Conservation (phyloP, 1,140 invertebrate species). For the Meloidogyne chitwoodi region DNA sequence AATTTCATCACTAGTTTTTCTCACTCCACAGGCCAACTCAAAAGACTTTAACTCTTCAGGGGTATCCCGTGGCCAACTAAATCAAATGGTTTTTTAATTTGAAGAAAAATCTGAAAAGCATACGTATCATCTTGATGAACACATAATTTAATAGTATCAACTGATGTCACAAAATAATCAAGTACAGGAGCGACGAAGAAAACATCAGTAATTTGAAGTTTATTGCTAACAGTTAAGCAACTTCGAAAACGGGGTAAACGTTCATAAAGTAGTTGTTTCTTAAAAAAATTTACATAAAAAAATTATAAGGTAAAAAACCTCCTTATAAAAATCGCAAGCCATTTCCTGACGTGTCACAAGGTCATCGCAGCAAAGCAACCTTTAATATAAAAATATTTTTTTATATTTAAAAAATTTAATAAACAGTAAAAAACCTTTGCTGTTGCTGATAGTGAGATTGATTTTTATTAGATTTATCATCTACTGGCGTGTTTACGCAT, state of each 20-base stretch:
- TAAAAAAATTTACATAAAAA: neutral
- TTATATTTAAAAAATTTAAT: neutral
- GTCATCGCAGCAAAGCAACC: constrained; percentile 25
- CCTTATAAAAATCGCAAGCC: constrained; percentile 26
- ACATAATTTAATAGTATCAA: constrained; percentile 39
- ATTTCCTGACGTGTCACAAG: neutral
- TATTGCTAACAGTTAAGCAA: neutral
- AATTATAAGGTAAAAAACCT: constrained; percentile 17
- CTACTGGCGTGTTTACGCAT: neutral
- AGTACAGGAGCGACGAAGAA: constrained; percentile 38
- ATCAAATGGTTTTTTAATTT: constrained; percentile 2
- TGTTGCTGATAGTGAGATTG: neutral
- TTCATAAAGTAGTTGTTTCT: constrained; percentile 29
- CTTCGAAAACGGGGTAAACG: neutral
- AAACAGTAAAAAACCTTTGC: neutral
- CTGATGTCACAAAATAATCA: constrained; percentile 40
- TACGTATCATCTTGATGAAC: constrained; percentile 42
- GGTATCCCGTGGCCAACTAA: constrained; percentile 25
- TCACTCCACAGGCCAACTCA: constrained; percentile 33
- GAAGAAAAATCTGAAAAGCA: neutral
- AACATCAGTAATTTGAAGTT: constrained; percentile 16
- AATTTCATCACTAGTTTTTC: constrained; percentile 33
- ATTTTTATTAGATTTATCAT: neutral
- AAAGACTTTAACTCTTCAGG: constrained; percentile 21
- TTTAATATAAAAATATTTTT: constrained; percentile 3